Evolutionary conservation across 2,797 vertebrate species (phyloP).

Genomic region (Danio choprae): DNA sequence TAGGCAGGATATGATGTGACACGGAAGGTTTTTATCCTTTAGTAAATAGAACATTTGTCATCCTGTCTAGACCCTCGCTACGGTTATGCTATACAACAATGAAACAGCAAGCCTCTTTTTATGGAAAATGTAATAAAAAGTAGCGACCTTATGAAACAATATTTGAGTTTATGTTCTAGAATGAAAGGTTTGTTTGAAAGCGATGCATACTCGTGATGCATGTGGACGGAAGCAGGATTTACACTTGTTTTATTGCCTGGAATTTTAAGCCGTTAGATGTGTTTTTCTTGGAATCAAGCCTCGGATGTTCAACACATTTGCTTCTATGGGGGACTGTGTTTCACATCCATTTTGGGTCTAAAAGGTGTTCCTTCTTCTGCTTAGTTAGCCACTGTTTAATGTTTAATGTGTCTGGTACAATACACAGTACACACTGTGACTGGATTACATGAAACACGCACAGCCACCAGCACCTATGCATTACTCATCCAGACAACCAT

Average conservation of each 20-base stretch:
- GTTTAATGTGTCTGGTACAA: slow-evolving; percentile 53
- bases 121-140: neutral
- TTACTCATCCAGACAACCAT: slow-evolving; percentile 57
- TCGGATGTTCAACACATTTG: slow-evolving; percentile 6
- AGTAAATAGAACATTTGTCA: slow-evolving; percentile 51
- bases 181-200: slow-evolving; percentile 12
- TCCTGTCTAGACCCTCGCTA: slow-evolving; percentile 37
- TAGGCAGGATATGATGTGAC: slow-evolving; percentile 53
- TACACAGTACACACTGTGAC: slow-evolving; percentile 32
- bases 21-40: slow-evolving; percentile 48
- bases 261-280: neutral
- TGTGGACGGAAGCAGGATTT: neutral
- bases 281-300: neutral
- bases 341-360: slow-evolving; percentile 23
- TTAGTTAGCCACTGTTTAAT: slow-evolving; percentile 48
- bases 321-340: neutral
- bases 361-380: slow-evolving; percentile 22
- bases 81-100: slow-evolving; percentile 10
- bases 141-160: neutral
- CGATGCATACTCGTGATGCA: neutral
- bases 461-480: slow-evolving; percentile 50
- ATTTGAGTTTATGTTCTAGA: neutral
- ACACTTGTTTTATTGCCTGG: neutral
- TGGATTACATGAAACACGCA: slow-evolving; percentile 39
- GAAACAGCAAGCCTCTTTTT: neutral